phyloP scores from a whole-genome alignment of 1,140 invertebrate species.

The Psilanteris sp. region DNA sequence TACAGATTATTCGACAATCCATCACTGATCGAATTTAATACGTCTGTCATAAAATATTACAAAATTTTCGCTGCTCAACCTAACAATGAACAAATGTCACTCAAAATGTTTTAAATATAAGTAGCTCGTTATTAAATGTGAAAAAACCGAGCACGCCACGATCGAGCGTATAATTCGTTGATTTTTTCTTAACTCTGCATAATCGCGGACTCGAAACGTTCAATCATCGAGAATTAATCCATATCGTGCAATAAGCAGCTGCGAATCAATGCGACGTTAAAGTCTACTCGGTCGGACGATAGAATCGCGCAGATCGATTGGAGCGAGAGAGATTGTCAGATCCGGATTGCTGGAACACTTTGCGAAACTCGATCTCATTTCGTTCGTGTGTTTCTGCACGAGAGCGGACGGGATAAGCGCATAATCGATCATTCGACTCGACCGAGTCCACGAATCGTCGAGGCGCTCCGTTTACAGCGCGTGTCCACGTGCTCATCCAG shows the following conservation, averaged over 20 bases:
- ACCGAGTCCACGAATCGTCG: slow-evolving; percentile 27
- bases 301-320: slow-evolving; percentile 3
- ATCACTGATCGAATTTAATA: no score
- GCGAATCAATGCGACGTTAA: neutral
- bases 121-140: no score
- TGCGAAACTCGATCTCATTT: slow-evolving; percentile 48
- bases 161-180: no score
- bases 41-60: no score
- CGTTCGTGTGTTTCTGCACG: slow-evolving; percentile 46
- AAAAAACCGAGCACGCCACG: no score
- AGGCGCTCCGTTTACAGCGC: slow-evolving; percentile 45
- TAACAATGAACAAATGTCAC: no score
- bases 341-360: slow-evolving; percentile 29
- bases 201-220: slow-evolving; percentile 6
- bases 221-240: slow-evolving; percentile 12
- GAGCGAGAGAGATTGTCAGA: slow-evolving; percentile 7
- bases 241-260: slow-evolving; percentile 4
- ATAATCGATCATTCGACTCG: slow-evolving; percentile 57
- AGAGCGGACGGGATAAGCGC: slow-evolving; percentile 40
- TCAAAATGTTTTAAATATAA: no score
- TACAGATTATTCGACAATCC: no score
- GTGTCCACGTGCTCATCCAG: slow-evolving; percentile 59
- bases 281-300: neutral
- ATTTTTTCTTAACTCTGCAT: neutral
- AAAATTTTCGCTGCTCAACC: no score